Percentiles rank a stretch among this genome's conserved stretches.
These are phyloP conservation scores for Corvus cornix DNA, from an alignment of 2,113 vertebrate genomes.

Conservation along the genomic window DNA sequence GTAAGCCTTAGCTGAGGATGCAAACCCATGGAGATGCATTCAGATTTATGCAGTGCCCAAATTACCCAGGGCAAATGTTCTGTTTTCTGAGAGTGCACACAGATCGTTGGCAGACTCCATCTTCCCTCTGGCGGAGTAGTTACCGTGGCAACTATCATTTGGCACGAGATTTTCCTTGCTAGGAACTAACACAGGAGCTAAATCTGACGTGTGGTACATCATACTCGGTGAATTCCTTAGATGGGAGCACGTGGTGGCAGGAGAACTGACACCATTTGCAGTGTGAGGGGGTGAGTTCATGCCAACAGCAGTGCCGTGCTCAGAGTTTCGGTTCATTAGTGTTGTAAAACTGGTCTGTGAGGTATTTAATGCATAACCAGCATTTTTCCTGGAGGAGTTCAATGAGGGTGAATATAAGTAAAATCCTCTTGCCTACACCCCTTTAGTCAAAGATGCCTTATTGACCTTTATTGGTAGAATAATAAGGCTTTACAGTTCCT, in stretches of 20 bases:
- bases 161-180: constrained; percentile 9
- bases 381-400: neutral
- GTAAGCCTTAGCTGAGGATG: neutral
- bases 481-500: neutral
- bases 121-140: constrained; percentile 25
- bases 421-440: neutral
- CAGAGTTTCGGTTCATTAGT: neutral
- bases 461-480: neutral
- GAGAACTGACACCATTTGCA: neutral
- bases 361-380: neutral
- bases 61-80: neutral
- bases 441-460: neutral
- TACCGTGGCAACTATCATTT: constrained; percentile 51
- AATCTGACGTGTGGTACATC: neutral
- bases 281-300: neutral
- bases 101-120: neutral
- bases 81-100: neutral
- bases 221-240: neutral
- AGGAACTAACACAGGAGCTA: neutral
- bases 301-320: neutral
- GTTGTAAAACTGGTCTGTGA: neutral
- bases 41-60: neutral
- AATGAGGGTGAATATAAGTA: neutral
- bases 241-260: neutral
- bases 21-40: neutral